Percentiles rank a stretch among this genome's conserved stretches.
Conservation (phyloP, 2,888 invertebrate species). For the Cosmia trapezina region DNA sequence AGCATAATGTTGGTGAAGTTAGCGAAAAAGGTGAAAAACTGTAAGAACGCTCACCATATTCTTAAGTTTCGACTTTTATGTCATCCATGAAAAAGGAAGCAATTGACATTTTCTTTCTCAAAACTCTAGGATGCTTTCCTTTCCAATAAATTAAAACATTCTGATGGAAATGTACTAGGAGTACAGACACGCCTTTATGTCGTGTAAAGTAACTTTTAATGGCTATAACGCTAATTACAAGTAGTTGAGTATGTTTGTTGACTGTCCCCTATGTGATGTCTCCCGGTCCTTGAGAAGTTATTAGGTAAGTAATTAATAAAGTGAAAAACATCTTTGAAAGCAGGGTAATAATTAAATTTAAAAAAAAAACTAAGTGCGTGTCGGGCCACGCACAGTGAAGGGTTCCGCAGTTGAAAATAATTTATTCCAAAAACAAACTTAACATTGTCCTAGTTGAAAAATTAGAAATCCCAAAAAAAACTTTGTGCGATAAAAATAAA, state of each 20-base stretch:
- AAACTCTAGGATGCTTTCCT: not conserved
- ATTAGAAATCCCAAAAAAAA: too few species aligned
- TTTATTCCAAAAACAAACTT: too few species aligned
- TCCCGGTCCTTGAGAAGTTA: constrained; percentile 35
- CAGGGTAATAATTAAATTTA: not conserved
- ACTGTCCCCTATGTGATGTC: constrained; percentile 2
- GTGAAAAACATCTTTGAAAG: constrained; percentile 4
- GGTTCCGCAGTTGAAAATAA: too few species aligned
- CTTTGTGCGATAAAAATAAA: too few species aligned
- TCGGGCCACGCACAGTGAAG: too few species aligned
- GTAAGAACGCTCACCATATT: not conserved
- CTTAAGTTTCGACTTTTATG: not conserved
- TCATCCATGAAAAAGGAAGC: not conserved
- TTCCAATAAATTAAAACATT: constrained; percentile 5
- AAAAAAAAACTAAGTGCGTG: too few species aligned
- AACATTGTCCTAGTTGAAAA: too few species aligned
- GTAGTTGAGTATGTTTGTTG: constrained; percentile 19
- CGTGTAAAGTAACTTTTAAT: constrained; percentile 24
- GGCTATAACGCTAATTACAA: constrained; percentile 32
- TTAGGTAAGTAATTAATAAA: constrained; percentile 24
- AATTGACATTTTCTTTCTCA: not conserved
- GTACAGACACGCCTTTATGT: constrained; percentile 26
- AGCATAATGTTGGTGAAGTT: not conserved
- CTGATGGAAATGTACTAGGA: constrained; percentile 33
- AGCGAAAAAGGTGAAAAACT: not conserved